Conservation (phyloP, 2,888 invertebrate species). For the Brachyptera putata region DNA sequence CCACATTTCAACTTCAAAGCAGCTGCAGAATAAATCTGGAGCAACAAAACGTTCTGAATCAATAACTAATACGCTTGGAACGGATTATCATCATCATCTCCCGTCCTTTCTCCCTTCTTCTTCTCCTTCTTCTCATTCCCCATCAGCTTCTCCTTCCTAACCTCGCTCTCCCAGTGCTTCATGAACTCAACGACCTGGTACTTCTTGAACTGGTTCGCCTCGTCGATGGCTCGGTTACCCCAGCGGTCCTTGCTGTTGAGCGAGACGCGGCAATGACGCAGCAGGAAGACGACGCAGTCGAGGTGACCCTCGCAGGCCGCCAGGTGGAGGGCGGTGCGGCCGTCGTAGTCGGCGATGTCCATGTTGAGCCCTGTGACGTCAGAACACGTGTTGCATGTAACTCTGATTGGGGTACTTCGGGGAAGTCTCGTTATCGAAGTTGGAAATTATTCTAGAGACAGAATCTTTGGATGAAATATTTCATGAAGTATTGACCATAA, state of each 20-base stretch:
- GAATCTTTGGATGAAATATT: no score
- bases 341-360: conserved; percentile 50
- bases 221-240: not conserved
- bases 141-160: not conserved
- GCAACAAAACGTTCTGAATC: no score
- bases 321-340: conserved; percentile 52
- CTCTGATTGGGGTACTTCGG: no score
- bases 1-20: no score
- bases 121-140: no score
- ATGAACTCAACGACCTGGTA: not conserved
- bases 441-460: no score
- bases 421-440: no score
- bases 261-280: conserved; percentile 46
- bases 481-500: no score
- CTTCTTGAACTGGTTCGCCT: not conserved
- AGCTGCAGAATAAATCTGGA: no score
- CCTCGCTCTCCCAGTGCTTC: not conserved
- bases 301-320: conserved; percentile 52
- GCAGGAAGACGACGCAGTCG: conserved; percentile 46
- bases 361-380: conserved; percentile 47
- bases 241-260: conserved; percentile 41
- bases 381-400: conserved; percentile 39
- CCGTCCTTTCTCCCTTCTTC: no score
- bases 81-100: no score
- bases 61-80: no score